phyloP scores from a whole-genome alignment of 2,888 invertebrate genomes.

The Pheosia tremula region DNA sequence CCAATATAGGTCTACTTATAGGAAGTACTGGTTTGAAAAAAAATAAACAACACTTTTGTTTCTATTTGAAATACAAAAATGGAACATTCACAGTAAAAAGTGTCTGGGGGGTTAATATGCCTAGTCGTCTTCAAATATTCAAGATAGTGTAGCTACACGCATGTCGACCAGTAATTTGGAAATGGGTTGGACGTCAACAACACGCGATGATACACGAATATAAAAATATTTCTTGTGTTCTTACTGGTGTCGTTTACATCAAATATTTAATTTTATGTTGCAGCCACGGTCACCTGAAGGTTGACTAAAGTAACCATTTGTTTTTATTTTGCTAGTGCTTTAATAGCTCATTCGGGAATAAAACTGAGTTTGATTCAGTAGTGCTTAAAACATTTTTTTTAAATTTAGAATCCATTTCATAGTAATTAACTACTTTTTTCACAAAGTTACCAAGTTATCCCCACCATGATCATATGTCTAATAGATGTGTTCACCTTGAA shows the following conservation, averaged over 20 bases:
- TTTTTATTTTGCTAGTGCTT: not conserved
- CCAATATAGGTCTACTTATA: too few species aligned
- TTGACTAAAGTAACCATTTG: constrained; percentile 15
- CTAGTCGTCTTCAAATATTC: constrained; percentile 70
- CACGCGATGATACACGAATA: constrained; percentile 70
- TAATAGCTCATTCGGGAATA: not conserved
- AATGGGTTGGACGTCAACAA: constrained; percentile 58
- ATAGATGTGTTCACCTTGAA: constrained; percentile 58
- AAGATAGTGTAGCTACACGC: constrained; percentile 66
- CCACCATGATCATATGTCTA: constrained; percentile 41
- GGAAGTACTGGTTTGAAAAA: not conserved
- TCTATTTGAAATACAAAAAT: too few species aligned
- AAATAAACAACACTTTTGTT: not conserved
- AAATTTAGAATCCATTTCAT: too few species aligned
- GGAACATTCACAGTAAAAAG: constrained; percentile 24
- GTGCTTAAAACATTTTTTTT: too few species aligned
- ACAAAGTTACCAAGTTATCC: constrained; percentile 20
- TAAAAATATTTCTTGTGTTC: constrained; percentile 41
- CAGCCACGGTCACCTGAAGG: constrained; percentile 24
- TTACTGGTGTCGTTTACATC: constrained; percentile 29
- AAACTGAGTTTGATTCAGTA: too few species aligned
- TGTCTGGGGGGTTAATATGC: constrained; percentile 45
- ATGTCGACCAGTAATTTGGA: constrained; percentile 66
- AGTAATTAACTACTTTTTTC: not conserved
- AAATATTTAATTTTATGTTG: constrained; percentile 32